phyloP scores from a whole-genome alignment of 2,888 invertebrate genomes.

The Macroteleia sp. region DNA sequence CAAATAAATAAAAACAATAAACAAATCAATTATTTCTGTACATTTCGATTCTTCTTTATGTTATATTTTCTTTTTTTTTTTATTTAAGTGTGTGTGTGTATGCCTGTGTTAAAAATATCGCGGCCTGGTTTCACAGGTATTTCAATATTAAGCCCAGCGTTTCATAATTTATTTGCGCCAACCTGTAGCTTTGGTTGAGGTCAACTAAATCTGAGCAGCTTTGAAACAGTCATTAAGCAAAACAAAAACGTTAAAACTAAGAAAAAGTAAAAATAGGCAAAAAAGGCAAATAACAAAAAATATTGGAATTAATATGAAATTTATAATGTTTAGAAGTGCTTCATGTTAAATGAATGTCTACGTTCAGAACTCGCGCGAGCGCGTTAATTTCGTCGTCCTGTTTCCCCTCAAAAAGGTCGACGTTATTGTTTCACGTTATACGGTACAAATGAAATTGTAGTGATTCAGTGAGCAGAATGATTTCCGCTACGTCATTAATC shows the following conservation, averaged over 20 bases:
- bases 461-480: slow-evolving; percentile 57
- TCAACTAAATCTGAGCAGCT: not conserved
- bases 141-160: no score
- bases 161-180: slow-evolving; percentile 39
- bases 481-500: slow-evolving; percentile 57
- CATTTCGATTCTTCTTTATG: no score
- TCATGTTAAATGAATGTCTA: slow-evolving; percentile 10
- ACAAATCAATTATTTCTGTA: no score
- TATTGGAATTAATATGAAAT: not conserved
- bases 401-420: slow-evolving; percentile 48
- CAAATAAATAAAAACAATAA: no score
- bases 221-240: not conserved
- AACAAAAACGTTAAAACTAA: not conserved
- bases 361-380: no score
- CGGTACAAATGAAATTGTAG: slow-evolving; percentile 49
- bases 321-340: slow-evolving; percentile 7
- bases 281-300: not conserved
- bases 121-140: no score
- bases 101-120: no score
- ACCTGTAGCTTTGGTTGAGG: slow-evolving; percentile 37
- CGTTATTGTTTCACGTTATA: slow-evolving; percentile 49
- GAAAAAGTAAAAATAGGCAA: not conserved
- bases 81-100: no score
- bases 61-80: no score
- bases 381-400: no score